A percentile compares a stretch with the other conserved stretches of the same genome.
Evolutionary conservation across 2,113 vertebrate genomes (phyloP).

Genomic region (Phaethon lepturus): DNA sequence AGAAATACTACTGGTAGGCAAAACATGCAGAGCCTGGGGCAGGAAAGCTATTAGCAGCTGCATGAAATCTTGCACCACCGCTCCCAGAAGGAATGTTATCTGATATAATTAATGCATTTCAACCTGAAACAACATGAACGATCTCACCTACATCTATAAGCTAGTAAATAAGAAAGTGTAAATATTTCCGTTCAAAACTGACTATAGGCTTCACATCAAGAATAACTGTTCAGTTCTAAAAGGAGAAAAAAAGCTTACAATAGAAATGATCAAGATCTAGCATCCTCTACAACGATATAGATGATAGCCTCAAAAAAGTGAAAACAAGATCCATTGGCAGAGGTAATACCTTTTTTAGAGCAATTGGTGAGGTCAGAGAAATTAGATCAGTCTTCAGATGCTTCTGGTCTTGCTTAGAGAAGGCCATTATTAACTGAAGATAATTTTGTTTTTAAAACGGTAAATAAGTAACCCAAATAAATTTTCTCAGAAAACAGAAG

Average conservation of each 20-base stretch:
- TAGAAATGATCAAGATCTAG: not conserved
- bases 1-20: not conserved
- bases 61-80: not conserved
- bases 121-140: not conserved
- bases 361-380: not conserved
- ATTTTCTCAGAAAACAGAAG: not conserved
- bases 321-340: not conserved
- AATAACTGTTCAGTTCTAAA: not conserved
- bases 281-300: not conserved
- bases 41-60: not conserved
- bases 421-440: not conserved
- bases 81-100: not conserved
- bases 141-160: not conserved
- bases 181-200: not conserved
- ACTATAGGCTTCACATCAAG: not conserved
- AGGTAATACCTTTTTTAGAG: not conserved
- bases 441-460: not conserved
- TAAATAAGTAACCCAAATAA: not conserved
- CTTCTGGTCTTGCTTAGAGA: not conserved
- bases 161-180: not conserved
- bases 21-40: not conserved
- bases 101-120: not conserved
- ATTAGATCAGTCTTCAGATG: not conserved
- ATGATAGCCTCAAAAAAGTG: not conserved
- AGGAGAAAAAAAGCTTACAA: not conserved